These are phyloP conservation scores for Columba janthina DNA, from an alignment of 2,113 vertebrate genomes.

Conservation along the genomic window DNA sequence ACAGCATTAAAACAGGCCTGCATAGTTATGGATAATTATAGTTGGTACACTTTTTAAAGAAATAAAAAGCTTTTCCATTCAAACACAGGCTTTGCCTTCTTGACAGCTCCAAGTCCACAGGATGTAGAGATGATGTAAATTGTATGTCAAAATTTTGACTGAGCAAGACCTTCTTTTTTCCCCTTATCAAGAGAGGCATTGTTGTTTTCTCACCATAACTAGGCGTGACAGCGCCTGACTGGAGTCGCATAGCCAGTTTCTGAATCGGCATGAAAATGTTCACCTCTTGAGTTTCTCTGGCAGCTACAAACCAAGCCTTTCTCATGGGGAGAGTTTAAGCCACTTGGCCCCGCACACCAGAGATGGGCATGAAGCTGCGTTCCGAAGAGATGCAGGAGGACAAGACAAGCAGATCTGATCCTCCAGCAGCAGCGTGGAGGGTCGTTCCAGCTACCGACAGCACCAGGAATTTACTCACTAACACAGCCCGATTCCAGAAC, in stretches of 20 bases:
- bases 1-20: constrained; percentile 68
- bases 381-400: not conserved
- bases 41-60: constrained; percentile 67
- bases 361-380: not conserved
- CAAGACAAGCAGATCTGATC: not conserved
- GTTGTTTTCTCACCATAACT: constrained; percentile 71
- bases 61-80: constrained; percentile 75
- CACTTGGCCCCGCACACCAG: fast-evolving
- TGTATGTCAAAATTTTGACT: constrained; percentile 73
- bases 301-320: constrained; percentile 29
- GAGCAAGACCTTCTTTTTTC: constrained; percentile 41
- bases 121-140: constrained; percentile 76
- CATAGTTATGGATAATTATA: constrained; percentile 71
- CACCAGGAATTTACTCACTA: not conserved
- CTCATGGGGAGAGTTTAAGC: constrained; percentile 2
- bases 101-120: constrained; percentile 77
- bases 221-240: constrained; percentile 71
- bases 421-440: not conserved
- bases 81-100: constrained; percentile 67
- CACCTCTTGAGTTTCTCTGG: constrained; percentile 58
- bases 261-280: constrained; percentile 57
- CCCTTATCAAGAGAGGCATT: constrained; percentile 72
- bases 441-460: not conserved
- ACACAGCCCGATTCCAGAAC: fast-evolving
- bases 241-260: constrained; percentile 66